Conservation (phyloP, 1,140 invertebrate genomes). For the Diploscapter pachys region DNA sequence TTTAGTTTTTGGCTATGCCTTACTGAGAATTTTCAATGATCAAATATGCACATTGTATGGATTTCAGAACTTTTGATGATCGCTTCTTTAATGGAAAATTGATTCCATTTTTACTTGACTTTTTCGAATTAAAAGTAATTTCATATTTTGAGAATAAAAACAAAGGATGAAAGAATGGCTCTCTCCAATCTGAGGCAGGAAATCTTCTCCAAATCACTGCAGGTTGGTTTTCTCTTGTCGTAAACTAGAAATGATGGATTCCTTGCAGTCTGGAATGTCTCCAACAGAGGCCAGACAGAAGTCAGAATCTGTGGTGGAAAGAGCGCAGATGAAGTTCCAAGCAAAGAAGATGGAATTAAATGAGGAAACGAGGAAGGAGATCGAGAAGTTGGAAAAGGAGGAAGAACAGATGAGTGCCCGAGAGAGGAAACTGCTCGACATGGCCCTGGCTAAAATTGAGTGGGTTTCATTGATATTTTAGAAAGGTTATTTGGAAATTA, state of each 20-base stretch:
- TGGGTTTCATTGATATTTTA: slow-evolving; percentile 18
- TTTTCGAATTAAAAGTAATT: slow-evolving; percentile 4
- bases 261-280: slow-evolving; percentile 30
- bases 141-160: too few relatives aligned
- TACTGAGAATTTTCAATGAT: too few relatives aligned
- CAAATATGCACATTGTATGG: too few relatives aligned
- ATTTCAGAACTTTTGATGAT: background rate
- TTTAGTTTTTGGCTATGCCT: too few relatives aligned
- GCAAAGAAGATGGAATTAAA: slow-evolving; percentile 18
- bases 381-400: slow-evolving; percentile 9
- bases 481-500: slow-evolving; percentile 4
- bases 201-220: slow-evolving; percentile 40
- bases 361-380: slow-evolving; percentile 16
- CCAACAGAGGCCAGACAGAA: slow-evolving; percentile 34
- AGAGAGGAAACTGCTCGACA: slow-evolving; percentile 33
- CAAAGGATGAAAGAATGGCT: too few relatives aligned
- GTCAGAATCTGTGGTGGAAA: slow-evolving; percentile 40
- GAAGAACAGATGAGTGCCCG: slow-evolving; percentile 23
- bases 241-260: background rate
- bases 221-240: slow-evolving; percentile 14
- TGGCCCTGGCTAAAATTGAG: slow-evolving; percentile 19
- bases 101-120: slow-evolving; percentile 1
- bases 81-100: background rate
- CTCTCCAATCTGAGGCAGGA: slow-evolving; percentile 24
- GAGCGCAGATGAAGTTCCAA: slow-evolving; percentile 25